Evolutionary conservation across 2,797 vertebrate species (phyloP).

Genomic region (Anolis apletophallus): DNA sequence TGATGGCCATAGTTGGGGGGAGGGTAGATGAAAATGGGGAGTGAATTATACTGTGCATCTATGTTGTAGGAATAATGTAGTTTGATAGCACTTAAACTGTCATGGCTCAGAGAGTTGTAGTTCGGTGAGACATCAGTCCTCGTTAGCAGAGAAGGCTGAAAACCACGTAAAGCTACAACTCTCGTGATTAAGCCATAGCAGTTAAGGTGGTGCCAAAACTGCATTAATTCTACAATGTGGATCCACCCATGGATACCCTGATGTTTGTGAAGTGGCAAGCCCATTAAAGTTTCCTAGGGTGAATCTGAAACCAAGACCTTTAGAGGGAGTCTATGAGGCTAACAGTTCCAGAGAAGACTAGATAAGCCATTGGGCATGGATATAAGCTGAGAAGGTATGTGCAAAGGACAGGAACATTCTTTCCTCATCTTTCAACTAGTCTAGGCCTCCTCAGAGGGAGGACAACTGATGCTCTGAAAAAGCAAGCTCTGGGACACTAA

Average conservation of each 20-base stretch:
- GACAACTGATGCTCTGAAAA: neutral
- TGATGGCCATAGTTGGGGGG: neutral
- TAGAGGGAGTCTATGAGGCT: neutral
- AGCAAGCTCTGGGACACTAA: neutral
- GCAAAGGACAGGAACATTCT: neutral
- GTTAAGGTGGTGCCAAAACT: too few species aligned
- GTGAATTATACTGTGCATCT: neutral
- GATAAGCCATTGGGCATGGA: neutral
- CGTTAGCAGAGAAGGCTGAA: too few species aligned
- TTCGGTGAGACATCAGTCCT: too few species aligned
- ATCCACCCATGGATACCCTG: too few species aligned
- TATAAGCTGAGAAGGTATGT: neutral
- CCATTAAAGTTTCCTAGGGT: neutral
- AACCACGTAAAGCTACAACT: too few species aligned
- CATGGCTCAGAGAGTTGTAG: too few species aligned
- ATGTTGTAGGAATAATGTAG: too few species aligned
- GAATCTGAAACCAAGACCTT: neutral
- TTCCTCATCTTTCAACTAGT: neutral
- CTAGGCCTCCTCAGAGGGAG: neutral
- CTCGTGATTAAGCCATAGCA: too few species aligned
- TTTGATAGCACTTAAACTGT: too few species aligned
- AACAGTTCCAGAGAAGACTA: neutral
- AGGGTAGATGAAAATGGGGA: accelerated
- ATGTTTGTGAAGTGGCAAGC: neutral
- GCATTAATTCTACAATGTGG: too few species aligned